Base-by-base conservation (phyloP, 2,113 vertebrate species). In the Noturus placidus region DNA sequence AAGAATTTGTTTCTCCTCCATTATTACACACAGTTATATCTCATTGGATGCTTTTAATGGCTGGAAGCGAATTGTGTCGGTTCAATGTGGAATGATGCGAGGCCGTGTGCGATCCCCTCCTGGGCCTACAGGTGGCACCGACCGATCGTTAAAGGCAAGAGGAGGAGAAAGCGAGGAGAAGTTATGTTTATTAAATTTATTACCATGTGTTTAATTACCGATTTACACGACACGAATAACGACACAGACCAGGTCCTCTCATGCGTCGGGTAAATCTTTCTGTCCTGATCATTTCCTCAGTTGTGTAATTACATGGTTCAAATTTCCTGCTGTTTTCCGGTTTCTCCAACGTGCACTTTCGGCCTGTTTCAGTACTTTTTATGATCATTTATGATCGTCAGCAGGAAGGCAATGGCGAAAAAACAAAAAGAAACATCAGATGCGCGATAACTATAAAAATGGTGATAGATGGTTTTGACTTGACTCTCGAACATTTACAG, bases 161-260 rank as follows among this genome's bases (percentile, higher is more conserved):
- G 25, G 46, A 74, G 52, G 35, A 25, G 83, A 67, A 87, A 33
- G 46, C 13, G 11, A 84, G 65, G 35, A 14, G 22, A 27, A 22
- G 38, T 35, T 25, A 70, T 33, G 83, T 78, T 77, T 82, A 27
- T 86, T 87, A 33, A 27, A 87, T 90, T 79, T 35, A 86, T 87
- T 84, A 89, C 83, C 56, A 35, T 67, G 56, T 50, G 25, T 57
- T 86, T 86, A 46, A 27, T 83, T 83, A 79, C 22, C 35, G 76
- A 89, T 86, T 89, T 67, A 54, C 74, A 42, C 83, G 72, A 83
- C 79, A 86, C 77, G 81, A 82, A 46, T 56, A 30, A 65, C 61
- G 67, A 57, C 52, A 52, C 65, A 17, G 69, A 82, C 83, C 90
- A 87, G 77, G 81, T 86, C 74, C 56, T 77, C 78, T 87, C 56